Percentiles rank a stretch among this genome's conserved stretches.
phyloP scores from a whole-genome alignment of 2,113 vertebrate species.

The Lynx canadensis region DNA sequence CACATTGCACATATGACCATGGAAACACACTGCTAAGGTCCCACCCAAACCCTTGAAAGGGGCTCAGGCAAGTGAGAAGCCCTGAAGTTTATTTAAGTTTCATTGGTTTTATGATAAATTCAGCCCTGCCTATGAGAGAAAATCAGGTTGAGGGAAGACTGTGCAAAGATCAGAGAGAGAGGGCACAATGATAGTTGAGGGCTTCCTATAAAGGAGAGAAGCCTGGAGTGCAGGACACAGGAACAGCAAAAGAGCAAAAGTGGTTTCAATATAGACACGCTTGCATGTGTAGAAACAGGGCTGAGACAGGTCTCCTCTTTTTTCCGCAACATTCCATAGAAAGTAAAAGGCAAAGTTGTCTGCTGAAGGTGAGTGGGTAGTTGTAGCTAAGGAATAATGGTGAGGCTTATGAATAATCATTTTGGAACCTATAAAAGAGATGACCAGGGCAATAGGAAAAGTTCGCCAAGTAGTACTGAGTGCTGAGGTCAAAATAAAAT shows the following conservation, averaged over 20 bases:
- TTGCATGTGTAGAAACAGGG: not conserved
- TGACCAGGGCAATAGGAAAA: not conserved
- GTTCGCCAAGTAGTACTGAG: not conserved
- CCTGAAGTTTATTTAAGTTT: not conserved
- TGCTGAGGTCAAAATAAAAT: not conserved
- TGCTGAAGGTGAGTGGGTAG: not conserved
- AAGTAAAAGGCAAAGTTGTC: not conserved
- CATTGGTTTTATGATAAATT: not conserved
- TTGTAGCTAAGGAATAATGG: not conserved
- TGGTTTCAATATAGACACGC: not conserved
- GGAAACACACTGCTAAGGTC: not conserved
- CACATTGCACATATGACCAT: too few relatives aligned
- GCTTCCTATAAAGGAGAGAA: not conserved
- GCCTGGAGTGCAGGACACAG: not conserved
- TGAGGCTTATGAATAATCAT: not conserved
- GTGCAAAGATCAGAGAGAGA: not conserved
- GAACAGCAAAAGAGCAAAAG: not conserved
- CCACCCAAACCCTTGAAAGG: not conserved
- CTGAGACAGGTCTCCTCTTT: not conserved
- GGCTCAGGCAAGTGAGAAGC: not conserved
- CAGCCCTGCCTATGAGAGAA: not conserved
- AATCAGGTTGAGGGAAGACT: not conserved
- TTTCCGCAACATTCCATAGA: not conserved
- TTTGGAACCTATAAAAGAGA: not conserved
- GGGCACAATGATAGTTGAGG: not conserved